These are phyloP conservation scores for Mesembrinibis cayennensis DNA, from an alignment of 2,113 vertebrate species.

Conservation along the genomic window DNA sequence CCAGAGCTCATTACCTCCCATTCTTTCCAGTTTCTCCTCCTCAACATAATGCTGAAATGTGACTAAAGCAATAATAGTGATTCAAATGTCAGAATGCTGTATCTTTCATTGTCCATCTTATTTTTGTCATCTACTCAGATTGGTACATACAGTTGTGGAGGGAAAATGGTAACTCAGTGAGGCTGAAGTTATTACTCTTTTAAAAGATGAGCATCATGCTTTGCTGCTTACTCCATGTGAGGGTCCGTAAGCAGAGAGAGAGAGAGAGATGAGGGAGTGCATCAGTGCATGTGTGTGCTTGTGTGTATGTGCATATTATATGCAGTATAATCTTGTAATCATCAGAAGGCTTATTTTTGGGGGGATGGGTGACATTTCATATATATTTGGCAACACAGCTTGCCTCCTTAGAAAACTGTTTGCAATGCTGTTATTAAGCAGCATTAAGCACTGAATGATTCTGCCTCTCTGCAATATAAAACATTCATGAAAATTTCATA, in stretches of 20 bases:
- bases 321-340: neutral
- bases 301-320: neutral
- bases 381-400: neutral
- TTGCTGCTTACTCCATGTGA: neutral
- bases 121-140: neutral
- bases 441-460: neutral
- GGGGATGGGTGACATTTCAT: neutral
- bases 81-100: neutral
- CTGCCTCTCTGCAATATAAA: neutral
- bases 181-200: neutral
- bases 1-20: neutral
- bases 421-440: neutral
- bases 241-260: neutral
- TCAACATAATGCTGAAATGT: neutral
- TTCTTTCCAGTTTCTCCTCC: neutral
- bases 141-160: neutral
- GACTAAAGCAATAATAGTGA: neutral
- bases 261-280: neutral
- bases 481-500: constrained; percentile 21
- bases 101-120: neutral
- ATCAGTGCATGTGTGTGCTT: rapidly evolving
- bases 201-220: neutral
- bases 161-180: neutral
- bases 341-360: neutral
- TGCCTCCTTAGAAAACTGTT: constrained; percentile 6